Base-by-base conservation (phyloP, 2,797 vertebrate species). In the Bryconaethiops microstoma region DNA sequence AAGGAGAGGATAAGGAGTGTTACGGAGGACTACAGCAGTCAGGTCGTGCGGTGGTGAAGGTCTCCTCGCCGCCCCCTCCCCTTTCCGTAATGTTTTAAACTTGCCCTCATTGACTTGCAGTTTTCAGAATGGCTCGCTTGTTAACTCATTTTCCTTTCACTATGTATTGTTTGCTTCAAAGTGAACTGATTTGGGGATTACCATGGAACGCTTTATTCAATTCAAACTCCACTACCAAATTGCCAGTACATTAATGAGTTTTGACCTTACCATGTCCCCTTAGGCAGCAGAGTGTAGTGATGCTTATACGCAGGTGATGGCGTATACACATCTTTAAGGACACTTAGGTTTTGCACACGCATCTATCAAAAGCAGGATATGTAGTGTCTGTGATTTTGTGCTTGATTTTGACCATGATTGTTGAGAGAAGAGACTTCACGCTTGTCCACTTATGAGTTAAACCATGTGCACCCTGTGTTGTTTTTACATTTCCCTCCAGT, bases 1-100 rank as follows among this genome's bases (percentile, higher is more conserved):
- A 0, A 94, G 94, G 80, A 93, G 89, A 1, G 92, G 93, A 78
- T 45, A 0, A 81, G 79, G 78, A 85, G 92, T 2, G 94, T 96
- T 83, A 97, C 96, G 0, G 96, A 98, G 92, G 96, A 98, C 94
- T 99, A 99, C 88, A 96, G 96, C 35, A 97, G 96, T 90, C 96
- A 98, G 88, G 96, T 99, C n/a, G 95, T 95, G 86, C 93, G 95
- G 85, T 99, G 97, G 97, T 98, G 95, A 97, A 67, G 75, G 77
- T 86, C 35, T 74, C 60, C 57, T 35, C 4, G 35, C 4, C 29
- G 29, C 29, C 55, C 55, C 39, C 13, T 17, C 42, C 7, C 52
- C 9, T 71, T 25, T 62, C 39, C 8, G 19, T 50, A 16, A 29
- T 67, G 64, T 77, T 78, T 73, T 45, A 69, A 55, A 55, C 52